A percentile compares a stretch with the other conserved stretches of the same genome.
Evolutionary conservation across 2,113 vertebrate genomes (phyloP).

Genomic region (Ploceus nigricollis): DNA sequence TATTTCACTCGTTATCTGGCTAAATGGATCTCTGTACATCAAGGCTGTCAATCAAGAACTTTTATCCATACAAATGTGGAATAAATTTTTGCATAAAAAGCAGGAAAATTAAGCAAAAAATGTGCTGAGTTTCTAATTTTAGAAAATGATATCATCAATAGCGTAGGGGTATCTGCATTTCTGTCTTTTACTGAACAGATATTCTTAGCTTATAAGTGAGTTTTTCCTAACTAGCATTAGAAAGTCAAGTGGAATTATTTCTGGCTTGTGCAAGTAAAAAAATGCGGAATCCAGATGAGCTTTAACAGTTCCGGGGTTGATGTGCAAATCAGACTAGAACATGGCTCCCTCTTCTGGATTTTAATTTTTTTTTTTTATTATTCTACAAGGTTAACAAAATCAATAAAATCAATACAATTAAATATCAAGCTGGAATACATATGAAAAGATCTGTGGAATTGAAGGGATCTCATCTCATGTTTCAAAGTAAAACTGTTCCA

Average conservation of each 20-base stretch:
- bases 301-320: not conserved
- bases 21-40: not conserved
- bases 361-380: not conserved
- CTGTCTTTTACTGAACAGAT: not conserved
- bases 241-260: not conserved
- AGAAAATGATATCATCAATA: not conserved
- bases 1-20: not conserved
- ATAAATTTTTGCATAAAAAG: not conserved
- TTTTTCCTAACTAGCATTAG: not conserved
- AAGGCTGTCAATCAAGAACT: not conserved
- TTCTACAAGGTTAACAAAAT: not conserved
- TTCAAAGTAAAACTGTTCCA: not conserved
- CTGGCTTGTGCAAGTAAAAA: not conserved
- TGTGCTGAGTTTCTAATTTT: not conserved
- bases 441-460: not conserved
- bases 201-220: not conserved
- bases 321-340: not conserved
- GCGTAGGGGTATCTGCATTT: not conserved
- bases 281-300: not conserved
- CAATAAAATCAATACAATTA: not conserved
- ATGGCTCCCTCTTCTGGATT: not conserved
- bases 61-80: not conserved
- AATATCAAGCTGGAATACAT: not conserved
- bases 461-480: not conserved
- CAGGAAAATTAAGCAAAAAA: not conserved